Evolutionary conservation across 2,797 vertebrate genomes (phyloP).

Genomic region (Acanthurus lineatus): DNA sequence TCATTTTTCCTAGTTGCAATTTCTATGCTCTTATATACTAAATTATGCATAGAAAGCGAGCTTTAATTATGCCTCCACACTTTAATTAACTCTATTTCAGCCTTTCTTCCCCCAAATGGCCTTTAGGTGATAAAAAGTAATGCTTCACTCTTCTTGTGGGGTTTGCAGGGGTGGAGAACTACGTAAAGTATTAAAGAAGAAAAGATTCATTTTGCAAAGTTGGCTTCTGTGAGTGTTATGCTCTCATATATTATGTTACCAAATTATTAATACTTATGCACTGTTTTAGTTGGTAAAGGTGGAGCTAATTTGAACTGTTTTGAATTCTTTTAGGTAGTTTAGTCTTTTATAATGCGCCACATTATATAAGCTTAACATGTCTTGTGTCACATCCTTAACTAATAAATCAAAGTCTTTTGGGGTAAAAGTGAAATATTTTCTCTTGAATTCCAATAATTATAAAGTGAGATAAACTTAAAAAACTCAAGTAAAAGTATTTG

Average conservation of each 20-base stretch:
- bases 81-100: conserved; percentile 25
- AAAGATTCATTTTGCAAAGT: not conserved
- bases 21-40: conserved; percentile 1
- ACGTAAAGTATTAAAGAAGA: not conserved
- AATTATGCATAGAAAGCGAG: conserved; percentile 12
- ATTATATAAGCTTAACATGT: not conserved
- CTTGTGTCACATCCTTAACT: not conserved
- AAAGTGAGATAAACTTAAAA: too few species aligned
- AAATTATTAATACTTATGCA: not conserved
- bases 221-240: not conserved
- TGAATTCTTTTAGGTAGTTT: not conserved
- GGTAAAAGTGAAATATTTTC: too few species aligned
- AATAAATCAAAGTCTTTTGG: not conserved
- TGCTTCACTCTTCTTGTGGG: not conserved
- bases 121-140: not conserved
- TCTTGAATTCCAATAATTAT: too few species aligned
- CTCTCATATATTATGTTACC: not conserved
- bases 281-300: too few species aligned
- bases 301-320: not conserved
- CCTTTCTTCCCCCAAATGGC: not conserved
- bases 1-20: not conserved
- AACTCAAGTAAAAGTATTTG: too few species aligned
- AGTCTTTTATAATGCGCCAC: not conserved
- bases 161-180: not conserved
- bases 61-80: conserved; percentile 28